Percentiles rank a stretch among this genome's conserved stretches.
These are phyloP conservation scores for Exaiptasia diaphana DNA, from an alignment of 64 coral and sea anemone genomes.

Conservation along the genomic window DNA sequence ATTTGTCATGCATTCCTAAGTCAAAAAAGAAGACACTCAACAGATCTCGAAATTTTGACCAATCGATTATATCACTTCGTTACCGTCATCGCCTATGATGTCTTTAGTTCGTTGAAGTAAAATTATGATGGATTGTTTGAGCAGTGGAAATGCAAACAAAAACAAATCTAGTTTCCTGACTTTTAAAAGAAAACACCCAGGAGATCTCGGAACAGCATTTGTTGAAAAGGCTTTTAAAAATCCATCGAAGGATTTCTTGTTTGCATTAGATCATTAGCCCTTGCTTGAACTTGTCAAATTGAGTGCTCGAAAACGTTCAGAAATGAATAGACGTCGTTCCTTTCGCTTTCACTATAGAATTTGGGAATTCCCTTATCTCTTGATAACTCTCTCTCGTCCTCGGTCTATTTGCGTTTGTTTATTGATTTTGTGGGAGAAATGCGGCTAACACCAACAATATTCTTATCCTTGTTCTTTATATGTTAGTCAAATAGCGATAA, in stretches of 20 bases:
- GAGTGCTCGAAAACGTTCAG: too few relatives aligned
- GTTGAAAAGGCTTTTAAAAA: constrained; percentile 6
- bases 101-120: background rate
- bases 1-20: constrained; percentile 3
- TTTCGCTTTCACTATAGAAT: too few relatives aligned
- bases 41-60: background rate
- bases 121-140: background rate
- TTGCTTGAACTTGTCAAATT: too few relatives aligned
- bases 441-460: too few relatives aligned
- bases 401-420: too few relatives aligned
- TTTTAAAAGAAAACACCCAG: background rate
- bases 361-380: too few relatives aligned
- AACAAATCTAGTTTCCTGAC: background rate
- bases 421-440: too few relatives aligned
- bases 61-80: background rate
- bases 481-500: too few relatives aligned
- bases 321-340: too few relatives aligned
- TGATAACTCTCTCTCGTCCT: too few relatives aligned
- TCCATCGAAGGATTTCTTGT: constrained; percentile 5
- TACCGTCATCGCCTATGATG: background rate
- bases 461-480: too few relatives aligned
- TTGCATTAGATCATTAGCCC: background rate
- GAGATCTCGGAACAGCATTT: background rate
- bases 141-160: background rate
- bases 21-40: background rate